Base-by-base conservation (phyloP, 2,797 vertebrate genomes). In the Lacerta viridis region DNA sequence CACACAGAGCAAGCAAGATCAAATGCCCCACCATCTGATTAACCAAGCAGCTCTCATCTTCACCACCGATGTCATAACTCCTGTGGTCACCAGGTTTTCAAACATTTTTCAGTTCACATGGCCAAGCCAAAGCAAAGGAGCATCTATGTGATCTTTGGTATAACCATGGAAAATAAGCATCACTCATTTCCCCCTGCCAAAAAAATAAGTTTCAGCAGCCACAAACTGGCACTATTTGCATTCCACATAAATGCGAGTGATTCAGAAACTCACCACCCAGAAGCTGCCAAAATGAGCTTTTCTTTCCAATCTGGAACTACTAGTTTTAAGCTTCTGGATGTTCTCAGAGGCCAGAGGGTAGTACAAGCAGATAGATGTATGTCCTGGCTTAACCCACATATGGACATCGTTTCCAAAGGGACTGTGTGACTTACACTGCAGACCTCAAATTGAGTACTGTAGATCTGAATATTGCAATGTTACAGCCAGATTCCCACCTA, bases 271-370 rank as follows among this genome's bases (percentile, higher is more conserved):
- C 33, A 5, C 18, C 43, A 59, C 33, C n/a, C 55, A 29, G 25
- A 81, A 86, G 46, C 36, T 81, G 41, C 59, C 89, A 77, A 64
- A n/a, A 11, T 61, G 18, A 89, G 71, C 7, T 78, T 83, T 43
- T 84, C 83, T 91, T 92, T 50, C 36, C 85, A 84, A 41, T 33
- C 50, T 83, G 66, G 82, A 90, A 17, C 36, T 88, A 88, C 36
- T 69, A 36, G 64, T 82, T 88, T 83, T 25, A 29, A 87, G 85
- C 33, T 83, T 74, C 1, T 41, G 10, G 1, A 59, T 55, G 0
- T 71, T 82, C 79, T 89, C 29, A 27, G 75, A 89, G 20, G 76
- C 76, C 68, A 81, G 87, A 68, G 75, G 80, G 61, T 11, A 15
- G 39, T 68, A 33, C 0, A 74, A 39, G 7, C 69, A 3, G 15